phyloP scores from a whole-genome alignment of 1,140 invertebrate species.

The Cyrtorhinus lividipennis region DNA sequence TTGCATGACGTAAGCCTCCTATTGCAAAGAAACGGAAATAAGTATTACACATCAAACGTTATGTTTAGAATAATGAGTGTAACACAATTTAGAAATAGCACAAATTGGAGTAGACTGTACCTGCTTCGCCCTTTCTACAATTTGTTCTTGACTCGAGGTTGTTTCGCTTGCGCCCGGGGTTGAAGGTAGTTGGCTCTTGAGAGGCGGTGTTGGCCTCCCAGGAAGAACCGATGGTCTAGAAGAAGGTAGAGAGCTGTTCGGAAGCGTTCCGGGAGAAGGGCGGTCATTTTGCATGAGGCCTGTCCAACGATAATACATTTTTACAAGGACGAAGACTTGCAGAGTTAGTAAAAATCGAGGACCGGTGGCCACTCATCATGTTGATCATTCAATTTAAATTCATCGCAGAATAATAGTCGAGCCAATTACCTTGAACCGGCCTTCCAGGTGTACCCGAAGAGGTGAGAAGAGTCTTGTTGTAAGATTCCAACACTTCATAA shows the following conservation, averaged over 20 bases:
- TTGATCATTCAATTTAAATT: too few relatives aligned
- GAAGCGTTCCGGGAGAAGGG: neutral
- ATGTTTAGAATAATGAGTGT: neutral
- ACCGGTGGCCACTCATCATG: too few relatives aligned
- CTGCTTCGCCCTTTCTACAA: conserved; percentile 78
- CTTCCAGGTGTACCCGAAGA: neutral
- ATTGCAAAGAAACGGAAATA: conserved; percentile 15
- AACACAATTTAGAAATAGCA: too few relatives aligned
- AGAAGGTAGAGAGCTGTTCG: neutral
- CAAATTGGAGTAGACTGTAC: conserved; percentile 26
- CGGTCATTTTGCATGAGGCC: neutral
- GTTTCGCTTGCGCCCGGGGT: neutral
- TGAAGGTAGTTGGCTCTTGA: neutral
- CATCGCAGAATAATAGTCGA: too few relatives aligned
- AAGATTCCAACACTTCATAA: conserved; percentile 6
- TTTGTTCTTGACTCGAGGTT: conserved; percentile 48
- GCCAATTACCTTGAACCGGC: neutral
- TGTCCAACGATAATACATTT: too few relatives aligned
- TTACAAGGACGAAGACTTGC: too few relatives aligned
- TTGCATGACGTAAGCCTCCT: conserved; percentile 85
- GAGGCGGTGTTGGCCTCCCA: neutral
- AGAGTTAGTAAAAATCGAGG: too few relatives aligned
- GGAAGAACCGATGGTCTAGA: neutral
- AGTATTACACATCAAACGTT: neutral
- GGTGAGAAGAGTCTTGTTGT: conserved; percentile 1